phyloP scores from a whole-genome alignment of 2,113 vertebrate genomes.

The Hippocampus barbouri region DNA sequence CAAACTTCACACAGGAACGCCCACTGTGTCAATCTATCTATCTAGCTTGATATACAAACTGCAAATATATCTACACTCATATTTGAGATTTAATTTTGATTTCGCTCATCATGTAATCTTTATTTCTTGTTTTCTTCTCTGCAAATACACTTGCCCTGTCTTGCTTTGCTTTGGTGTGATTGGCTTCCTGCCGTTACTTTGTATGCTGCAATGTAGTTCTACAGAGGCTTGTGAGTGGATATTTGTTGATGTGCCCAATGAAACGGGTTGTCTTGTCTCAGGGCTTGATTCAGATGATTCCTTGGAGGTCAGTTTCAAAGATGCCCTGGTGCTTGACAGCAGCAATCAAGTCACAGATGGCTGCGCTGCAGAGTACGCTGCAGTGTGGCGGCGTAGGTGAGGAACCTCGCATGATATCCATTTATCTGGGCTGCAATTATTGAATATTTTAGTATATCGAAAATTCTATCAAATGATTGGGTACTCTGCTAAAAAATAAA shows the following conservation, averaged over 20 bases:
- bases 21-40: no score
- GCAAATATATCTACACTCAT: no score
- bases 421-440: background rate
- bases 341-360: constrained; percentile 67
- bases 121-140: background rate
- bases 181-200: no score
- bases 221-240: background rate
- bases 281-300: constrained; percentile 96
- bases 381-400: constrained; percentile 83
- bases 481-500: no score
- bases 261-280: constrained; percentile 42
- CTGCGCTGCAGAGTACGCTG: constrained; percentile 78
- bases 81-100: no score
- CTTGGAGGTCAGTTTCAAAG: constrained; percentile 83
- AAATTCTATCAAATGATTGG: no score
- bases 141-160: background rate
- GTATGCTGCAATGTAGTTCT: background rate
- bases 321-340: constrained; percentile 72
- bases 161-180: background rate
- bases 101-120: no score
- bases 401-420: background rate
- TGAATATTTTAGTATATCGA: no score
- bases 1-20: no score
- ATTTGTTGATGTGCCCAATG: background rate
- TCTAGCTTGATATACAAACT: no score